Conservation (phyloP, 2,113 vertebrate genomes). For the Sylvietta virens region DNA sequence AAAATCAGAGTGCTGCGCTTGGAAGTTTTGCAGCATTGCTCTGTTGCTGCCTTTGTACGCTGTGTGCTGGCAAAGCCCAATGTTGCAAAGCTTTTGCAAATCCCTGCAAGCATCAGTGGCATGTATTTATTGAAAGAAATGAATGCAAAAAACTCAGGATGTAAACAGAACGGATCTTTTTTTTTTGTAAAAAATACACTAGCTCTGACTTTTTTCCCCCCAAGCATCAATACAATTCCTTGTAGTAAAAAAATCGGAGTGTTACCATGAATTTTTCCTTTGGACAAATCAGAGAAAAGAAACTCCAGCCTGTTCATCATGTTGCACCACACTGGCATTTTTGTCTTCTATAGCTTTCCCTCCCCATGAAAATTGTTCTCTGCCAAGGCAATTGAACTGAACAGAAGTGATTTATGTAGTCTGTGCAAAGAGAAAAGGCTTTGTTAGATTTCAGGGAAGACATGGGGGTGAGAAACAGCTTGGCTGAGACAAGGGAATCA, state of each 20-base stretch:
- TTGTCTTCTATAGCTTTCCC: background rate
- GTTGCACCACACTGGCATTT: background rate
- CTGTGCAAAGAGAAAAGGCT: slow-evolving; percentile 1
- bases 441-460: slow-evolving; percentile 35
- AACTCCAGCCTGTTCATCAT: background rate
- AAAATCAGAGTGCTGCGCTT: background rate
- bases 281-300: background rate
- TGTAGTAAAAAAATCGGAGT: background rate
- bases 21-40: background rate
- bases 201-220: background rate
- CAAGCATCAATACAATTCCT: background rate
- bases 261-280: background rate
- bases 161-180: background rate
- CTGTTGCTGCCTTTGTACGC: background rate
- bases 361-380: slow-evolving; percentile 22
- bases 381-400: slow-evolving; percentile 9
- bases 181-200: background rate
- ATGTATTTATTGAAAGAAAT: background rate
- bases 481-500: slow-evolving; percentile 2
- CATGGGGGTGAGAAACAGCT: slow-evolving; percentile 22
- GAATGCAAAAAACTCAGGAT: background rate
- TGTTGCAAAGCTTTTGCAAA: background rate
- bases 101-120: background rate
- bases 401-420: slow-evolving; percentile 53
- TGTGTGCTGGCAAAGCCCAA: background rate